Evolutionary conservation across 2,888 invertebrate genomes (phyloP).

Genomic region (Coleophora deauratella): DNA sequence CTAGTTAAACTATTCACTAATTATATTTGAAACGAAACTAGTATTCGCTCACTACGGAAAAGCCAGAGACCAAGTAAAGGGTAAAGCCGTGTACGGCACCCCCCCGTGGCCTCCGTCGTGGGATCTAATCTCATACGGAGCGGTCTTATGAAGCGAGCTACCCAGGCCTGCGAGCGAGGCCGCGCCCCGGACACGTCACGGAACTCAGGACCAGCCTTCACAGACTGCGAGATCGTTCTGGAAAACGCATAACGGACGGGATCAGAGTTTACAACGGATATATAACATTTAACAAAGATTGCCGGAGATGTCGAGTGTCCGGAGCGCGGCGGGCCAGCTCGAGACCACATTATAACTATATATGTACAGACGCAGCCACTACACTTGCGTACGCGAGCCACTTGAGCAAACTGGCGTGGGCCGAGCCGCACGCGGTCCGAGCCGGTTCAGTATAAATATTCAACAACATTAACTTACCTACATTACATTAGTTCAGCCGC

Average conservation of each 20-base stretch:
- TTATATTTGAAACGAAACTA: constrained; percentile 65
- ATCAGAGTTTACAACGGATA: constrained; percentile 25
- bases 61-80: constrained; percentile 37
- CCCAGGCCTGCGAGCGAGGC: constrained; percentile 26
- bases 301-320: constrained; percentile 28
- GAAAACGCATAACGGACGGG: constrained; percentile 31
- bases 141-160: constrained; percentile 49
- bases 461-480: constrained; percentile 37
- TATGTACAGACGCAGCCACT: constrained; percentile 63
- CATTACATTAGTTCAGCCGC: constrained; percentile 7
- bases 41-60: constrained; percentile 61
- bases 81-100: constrained; percentile 19
- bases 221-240: constrained; percentile 10
- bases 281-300: constrained; percentile 25
- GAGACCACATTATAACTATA: constrained; percentile 49
- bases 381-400: constrained; percentile 54
- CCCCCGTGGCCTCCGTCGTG: constrained; percentile 12
- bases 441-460: constrained; percentile 28
- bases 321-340: constrained; percentile 24
- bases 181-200: constrained; percentile 17
- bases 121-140: constrained; percentile 44
- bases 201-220: constrained; percentile 1
- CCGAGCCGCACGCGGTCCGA: constrained; percentile 12
- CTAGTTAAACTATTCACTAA: constrained; percentile 68
- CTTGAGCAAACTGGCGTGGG: constrained; percentile 56